phyloP scores from a whole-genome alignment of 1,140 invertebrate genomes.

The Zaprionus gabonicus region DNA sequence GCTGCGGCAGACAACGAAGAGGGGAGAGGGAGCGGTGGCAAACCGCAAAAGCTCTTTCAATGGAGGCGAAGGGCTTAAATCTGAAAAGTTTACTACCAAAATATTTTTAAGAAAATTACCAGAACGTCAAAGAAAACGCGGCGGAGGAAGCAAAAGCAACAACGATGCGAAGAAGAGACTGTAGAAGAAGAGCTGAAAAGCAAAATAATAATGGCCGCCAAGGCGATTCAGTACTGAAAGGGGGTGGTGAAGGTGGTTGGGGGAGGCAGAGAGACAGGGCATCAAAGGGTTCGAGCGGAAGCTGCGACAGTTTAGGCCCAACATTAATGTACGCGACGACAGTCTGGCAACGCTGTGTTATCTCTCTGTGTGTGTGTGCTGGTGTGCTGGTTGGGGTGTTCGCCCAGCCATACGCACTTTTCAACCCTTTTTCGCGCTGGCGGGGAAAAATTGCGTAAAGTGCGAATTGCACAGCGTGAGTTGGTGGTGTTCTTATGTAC shows the following conservation, averaged over 20 bases:
- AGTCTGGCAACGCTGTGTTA: slow-evolving; percentile 66
- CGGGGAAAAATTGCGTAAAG: slow-evolving; percentile 81
- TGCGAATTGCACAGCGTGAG: slow-evolving; percentile 63
- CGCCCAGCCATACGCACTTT: slow-evolving; percentile 69
- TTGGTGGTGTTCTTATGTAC: slow-evolving; percentile 38
- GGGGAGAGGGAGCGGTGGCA: slow-evolving; percentile 17
- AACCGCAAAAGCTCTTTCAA: slow-evolving; percentile 66
- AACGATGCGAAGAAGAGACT: neutral
- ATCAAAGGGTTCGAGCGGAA: slow-evolving; percentile 35
- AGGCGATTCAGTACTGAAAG: slow-evolving; percentile 17
- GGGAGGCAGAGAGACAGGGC: slow-evolving; percentile 6
- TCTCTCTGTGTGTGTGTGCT: slow-evolving; percentile 27
- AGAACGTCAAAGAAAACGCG: slow-evolving; percentile 55
- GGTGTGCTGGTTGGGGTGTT: slow-evolving; percentile 52
- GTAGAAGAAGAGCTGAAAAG: slow-evolving; percentile 43
- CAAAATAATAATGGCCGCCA: slow-evolving; percentile 76
- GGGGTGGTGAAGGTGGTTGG: neutral
- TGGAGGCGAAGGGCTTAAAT: slow-evolving; percentile 72
- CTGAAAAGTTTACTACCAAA: slow-evolving; percentile 75
- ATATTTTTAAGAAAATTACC: slow-evolving; percentile 80
- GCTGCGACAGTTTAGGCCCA: slow-evolving; percentile 41
- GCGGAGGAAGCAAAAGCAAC: neutral
- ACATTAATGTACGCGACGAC: slow-evolving; percentile 38
- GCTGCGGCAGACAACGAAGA: neutral
- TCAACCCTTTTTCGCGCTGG: slow-evolving; percentile 78